Base-by-base conservation (phyloP, 1,140 invertebrate genomes). In the Brachionus asplanchnoidis region DNA sequence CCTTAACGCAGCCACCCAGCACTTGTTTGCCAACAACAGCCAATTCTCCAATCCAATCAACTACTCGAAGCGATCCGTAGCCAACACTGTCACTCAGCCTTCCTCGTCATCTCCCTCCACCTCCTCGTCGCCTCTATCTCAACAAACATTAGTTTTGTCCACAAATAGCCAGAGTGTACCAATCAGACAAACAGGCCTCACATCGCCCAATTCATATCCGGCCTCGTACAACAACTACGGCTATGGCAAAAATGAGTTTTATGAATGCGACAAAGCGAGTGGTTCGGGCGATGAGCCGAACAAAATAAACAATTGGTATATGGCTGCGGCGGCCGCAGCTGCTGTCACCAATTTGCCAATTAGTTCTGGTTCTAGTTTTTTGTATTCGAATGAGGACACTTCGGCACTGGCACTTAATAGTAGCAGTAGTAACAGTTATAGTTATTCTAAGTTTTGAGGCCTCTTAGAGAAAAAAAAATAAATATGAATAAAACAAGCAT, bases 261-360 rank as follows among this genome's bases (percentile, higher is more conserved):
- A 77, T 28, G 73, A 77, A 12, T 26, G 42, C 12, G 73, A 77
- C 26, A 77, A 77, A 26, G 20, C 42, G 6, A 5, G 0, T 42
- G 44, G 5, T 20, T 20, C 32, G 2, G 26, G 20, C 26, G 44
- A 77, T 5, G 73, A 77, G 20, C 23, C 73, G 3, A 77, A 77
- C n/a, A 77, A 77, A 50, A 50, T 77, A 50, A 77, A 65, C 53
- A 82, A 40, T 44, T 82, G 79, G 79, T 82, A 82, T 26, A 82
- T 82, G 79, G 20, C 42, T 8, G 79, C 79, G 36, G 79, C 79
- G 23, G 53, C 65, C 11, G 50, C 53, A 1, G 79, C 79, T 65
- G 79, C 78, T 40, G 78, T n/a, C 17, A 40, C 50, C 26, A 60
- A 82, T 68, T 65, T 60, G 17, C 79, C 79, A 40, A 73, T 73